Base-by-base conservation (phyloP, 2,888 invertebrate genomes). In the Galeruca laticollis region DNA sequence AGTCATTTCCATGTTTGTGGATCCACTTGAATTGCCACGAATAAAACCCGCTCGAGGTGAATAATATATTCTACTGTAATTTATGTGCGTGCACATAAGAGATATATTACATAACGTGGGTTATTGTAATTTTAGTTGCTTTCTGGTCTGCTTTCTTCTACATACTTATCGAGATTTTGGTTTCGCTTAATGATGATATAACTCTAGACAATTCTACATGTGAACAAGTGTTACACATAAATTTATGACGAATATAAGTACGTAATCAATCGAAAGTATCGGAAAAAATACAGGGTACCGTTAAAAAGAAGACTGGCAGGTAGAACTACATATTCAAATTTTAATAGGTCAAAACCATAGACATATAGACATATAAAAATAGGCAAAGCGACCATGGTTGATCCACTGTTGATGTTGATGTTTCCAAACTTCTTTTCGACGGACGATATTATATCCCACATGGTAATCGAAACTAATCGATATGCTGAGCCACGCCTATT, bases 91-190 rank as follows among this genome's bases (percentile, higher is more conserved):
- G 5, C n/a, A 40, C n/a, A 40, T 40, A 40, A 40, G 5, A n/a
- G n/a, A 26, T 26, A n/a, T n/a, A 40, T 40, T 40, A n/a, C 40
- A 5, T 40, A 40, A n/a, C 40, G 1, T 40, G n/a, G 13, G 5
- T 4, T 40, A 40, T 40, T 40, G 13, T 40, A 40, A 40, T n/a
- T 13, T n/a, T 15, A 49, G 1, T 11, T 1, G 15, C 49, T 49
- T 49, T 49, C 49, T 49, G 49, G 8, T 49, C 20, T 49, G 15
- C 49, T 49, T 49, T 49, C 49, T 49, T 49, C 26, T 10, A 9
- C n/a, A 49, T 49, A 21, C 18, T 47, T 18, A 8, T 49, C 9
- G 18, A 20, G n/a, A 13, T 8, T 8, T 47, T n/a, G 15, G 18
- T 8, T 15, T 49, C 49, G 49, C 3, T 49, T 6, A 49, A 21